Conservation (phyloP, 64 coral and sea anemone species). For the Anthopleura sola region DNA sequence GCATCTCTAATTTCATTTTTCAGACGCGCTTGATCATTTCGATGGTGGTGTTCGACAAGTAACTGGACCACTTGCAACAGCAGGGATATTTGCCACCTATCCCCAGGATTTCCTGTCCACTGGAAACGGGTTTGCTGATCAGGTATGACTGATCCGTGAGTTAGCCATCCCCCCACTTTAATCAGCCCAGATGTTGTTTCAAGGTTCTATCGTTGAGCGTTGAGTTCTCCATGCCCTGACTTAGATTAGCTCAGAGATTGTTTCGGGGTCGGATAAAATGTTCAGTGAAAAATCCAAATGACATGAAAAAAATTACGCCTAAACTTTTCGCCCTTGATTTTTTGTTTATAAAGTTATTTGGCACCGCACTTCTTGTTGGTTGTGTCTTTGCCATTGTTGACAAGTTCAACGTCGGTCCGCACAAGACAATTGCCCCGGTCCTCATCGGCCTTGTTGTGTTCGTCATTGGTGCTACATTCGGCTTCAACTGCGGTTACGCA, state of each 20-base stretch:
- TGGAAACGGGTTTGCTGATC: constrained; percentile 38
- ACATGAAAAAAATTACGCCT: too few species aligned
- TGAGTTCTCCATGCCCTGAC: too few species aligned
- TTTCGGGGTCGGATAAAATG: too few species aligned
- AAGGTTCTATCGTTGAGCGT: too few species aligned
- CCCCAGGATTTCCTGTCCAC: constrained; percentile 18
- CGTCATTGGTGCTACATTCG: constrained; percentile 56
- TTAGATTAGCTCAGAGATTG: background rate
- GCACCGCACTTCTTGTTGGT: constrained; percentile 51
- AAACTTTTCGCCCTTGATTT: too few species aligned
- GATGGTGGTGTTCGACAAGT: constrained; percentile 52
- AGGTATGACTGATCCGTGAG: constrained; percentile 21
- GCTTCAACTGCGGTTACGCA: constrained; percentile 57
- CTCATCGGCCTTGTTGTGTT: constrained; percentile 56
- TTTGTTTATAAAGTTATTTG: constrained; percentile 25
- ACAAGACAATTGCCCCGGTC: constrained; percentile 31
- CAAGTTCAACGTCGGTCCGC: constrained; percentile 38
- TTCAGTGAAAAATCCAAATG: too few species aligned
- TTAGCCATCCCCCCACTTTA: background rate
- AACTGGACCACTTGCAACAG: constrained; percentile 30
- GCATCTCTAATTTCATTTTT: background rate
- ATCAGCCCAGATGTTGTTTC: background rate
- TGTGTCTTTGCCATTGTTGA: constrained; percentile 54
- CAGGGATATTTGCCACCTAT: constrained; percentile 62
- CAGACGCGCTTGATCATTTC: constrained; percentile 45